Percentiles rank a stretch among this genome's conserved stretches.
These are phyloP conservation scores for Thymelicus sylvestris DNA, from an alignment of 2,888 invertebrate genomes.

Conservation along the genomic window DNA sequence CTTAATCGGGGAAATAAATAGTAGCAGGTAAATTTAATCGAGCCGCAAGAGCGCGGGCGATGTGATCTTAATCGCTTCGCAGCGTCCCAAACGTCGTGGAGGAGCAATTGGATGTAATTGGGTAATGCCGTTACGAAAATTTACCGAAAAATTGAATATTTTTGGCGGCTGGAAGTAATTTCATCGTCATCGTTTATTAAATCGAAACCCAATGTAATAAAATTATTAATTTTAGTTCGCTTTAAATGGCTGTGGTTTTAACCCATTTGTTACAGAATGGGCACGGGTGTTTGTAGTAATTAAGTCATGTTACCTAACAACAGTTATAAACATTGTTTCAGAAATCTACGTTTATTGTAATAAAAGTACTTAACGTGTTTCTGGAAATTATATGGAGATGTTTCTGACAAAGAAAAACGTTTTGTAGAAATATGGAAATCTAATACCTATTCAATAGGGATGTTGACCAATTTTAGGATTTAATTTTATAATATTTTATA, in stretches of 20 bases:
- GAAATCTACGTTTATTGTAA: no score
- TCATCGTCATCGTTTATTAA: constrained; percentile 1
- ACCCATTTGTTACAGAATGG: no score
- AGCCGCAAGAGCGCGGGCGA: not conserved
- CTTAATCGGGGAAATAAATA: constrained; percentile 12
- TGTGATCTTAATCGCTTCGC: constrained; percentile 2
- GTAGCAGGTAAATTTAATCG: constrained; percentile 2
- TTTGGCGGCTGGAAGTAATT: not conserved
- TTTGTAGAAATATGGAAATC: no score
- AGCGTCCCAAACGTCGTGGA: not conserved
- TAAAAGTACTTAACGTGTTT: no score
- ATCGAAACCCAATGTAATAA: not conserved
- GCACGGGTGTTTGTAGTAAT: no score
- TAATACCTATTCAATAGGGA: no score
- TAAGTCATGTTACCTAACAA: no score
- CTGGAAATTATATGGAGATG: no score
- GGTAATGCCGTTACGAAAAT: constrained; percentile 18
- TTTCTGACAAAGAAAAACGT: no score
- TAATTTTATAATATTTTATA: no score
- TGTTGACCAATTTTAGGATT: no score
- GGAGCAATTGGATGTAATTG: constrained; percentile 24
- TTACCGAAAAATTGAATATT: constrained; percentile 1
- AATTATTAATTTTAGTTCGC: not conserved
- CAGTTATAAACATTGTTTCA: no score
- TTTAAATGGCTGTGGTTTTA: not conserved